Evolutionary conservation across 2,888 invertebrate genomes (phyloP).

Genomic region (Tiliacea citrago): DNA sequence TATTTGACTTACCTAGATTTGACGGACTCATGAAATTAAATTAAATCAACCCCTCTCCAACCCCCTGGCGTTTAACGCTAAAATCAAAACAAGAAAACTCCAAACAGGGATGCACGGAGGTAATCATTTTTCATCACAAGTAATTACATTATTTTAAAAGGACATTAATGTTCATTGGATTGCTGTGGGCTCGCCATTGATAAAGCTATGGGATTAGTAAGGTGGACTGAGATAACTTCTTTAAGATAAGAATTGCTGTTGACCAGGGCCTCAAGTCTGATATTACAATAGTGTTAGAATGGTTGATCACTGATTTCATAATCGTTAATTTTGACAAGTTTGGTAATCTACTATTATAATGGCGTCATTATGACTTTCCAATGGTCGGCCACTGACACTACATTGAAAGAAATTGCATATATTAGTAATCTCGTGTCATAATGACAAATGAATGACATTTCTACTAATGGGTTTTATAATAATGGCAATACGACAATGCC

Average conservation of each 20-base stretch:
- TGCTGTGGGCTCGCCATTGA: background rate
- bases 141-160: constrained; percentile 57
- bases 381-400: too few relatives aligned
- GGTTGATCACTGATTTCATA: too few relatives aligned
- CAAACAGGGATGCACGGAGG: constrained; percentile 19
- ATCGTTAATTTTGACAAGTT: too few relatives aligned
- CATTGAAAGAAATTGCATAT: too few relatives aligned
- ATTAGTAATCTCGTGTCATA: too few relatives aligned
- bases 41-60: background rate
- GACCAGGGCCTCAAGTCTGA: too few relatives aligned
- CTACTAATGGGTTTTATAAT: too few relatives aligned
- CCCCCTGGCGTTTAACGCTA: background rate
- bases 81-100: constrained; percentile 37
- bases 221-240: background rate
- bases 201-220: background rate
- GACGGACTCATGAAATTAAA: background rate
- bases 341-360: too few relatives aligned
- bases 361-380: too few relatives aligned
- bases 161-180: constrained; percentile 13
- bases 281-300: too few relatives aligned
- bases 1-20: background rate
- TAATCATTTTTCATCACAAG: constrained; percentile 67
- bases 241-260: background rate
- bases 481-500: too few relatives aligned
- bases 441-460: too few relatives aligned